Conservation (phyloP, 2,113 vertebrate species). For the Campylorhamphus procurvoides region DNA sequence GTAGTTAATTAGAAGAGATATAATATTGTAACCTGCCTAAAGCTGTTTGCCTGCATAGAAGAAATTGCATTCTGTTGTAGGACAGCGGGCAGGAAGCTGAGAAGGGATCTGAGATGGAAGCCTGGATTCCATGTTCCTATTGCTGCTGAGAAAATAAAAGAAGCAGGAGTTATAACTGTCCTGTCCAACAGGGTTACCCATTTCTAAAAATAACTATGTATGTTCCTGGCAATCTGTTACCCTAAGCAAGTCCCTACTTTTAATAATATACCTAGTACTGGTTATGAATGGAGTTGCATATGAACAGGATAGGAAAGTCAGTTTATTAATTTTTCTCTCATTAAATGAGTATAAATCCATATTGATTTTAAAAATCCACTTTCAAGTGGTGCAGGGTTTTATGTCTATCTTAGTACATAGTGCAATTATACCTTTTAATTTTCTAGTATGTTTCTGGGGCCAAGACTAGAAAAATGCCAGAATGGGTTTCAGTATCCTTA, state of each 20-base stretch:
- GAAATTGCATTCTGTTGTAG: neutral
- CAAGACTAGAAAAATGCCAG: neutral
- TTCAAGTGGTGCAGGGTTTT: neutral
- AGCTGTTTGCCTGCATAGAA: neutral
- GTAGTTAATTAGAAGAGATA: neutral
- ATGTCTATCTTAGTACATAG: neutral
- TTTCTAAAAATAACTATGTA: neutral
- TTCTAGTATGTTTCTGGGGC: neutral
- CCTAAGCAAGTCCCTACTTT: neutral
- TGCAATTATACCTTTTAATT: neutral
- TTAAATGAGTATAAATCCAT: neutral
- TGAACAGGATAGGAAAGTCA: neutral
- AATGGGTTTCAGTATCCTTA: neutral
- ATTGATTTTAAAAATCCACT: neutral
- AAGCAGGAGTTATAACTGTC: neutral
- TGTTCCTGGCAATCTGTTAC: neutral
- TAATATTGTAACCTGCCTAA: neutral
- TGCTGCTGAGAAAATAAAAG: neutral
- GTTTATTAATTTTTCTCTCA: neutral
- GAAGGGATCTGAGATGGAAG: neutral
- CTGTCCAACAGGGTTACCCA: neutral
- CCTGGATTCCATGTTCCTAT: neutral
- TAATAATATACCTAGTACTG: neutral
- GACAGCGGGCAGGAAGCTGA: neutral
- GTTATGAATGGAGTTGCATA: neutral